Conservation (phyloP, 2,888 invertebrate species). For the Nemotelus pantherinus region DNA sequence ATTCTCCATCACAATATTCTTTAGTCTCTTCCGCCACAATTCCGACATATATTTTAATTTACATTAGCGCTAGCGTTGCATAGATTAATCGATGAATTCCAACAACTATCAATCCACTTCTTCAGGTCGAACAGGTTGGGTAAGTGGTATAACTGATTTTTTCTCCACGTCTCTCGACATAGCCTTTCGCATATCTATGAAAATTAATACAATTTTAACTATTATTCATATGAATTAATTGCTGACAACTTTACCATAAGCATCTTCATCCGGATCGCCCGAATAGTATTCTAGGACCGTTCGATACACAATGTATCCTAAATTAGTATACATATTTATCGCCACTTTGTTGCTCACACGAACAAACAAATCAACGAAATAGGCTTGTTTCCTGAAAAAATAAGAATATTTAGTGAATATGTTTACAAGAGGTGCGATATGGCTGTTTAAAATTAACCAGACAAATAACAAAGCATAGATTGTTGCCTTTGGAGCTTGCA, state of each 20-base stretch:
- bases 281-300: conserved; percentile 98
- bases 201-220: conserved; percentile 7
- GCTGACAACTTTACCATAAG: conserved; percentile 78
- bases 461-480: no score
- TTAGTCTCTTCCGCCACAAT: no score
- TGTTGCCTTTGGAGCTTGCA: no score
- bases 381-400: conserved; percentile 86
- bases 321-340: conserved; percentile 94
- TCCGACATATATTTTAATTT: no score
- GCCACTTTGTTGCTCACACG: conserved; percentile 97
- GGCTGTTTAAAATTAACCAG: neutral
- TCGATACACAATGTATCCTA: conserved; percentile 96
- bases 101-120: conserved; percentile 75
- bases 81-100: neutral
- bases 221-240: neutral
- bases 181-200: conserved; percentile 98
- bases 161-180: conserved; percentile 90
- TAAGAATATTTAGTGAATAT: neutral
- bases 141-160: conserved; percentile 91
- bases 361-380: conserved; percentile 98
- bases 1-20: no score
- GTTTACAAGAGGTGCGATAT: conserved; percentile 25
- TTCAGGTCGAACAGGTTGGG: conserved; percentile 94
- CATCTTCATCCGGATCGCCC: conserved; percentile 98
- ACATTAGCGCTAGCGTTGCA: no score